A percentile compares a stretch with the other conserved stretches of the same genome.
Conservation (phyloP, 1,140 invertebrate species). For the Dreissena polymorpha region DNA sequence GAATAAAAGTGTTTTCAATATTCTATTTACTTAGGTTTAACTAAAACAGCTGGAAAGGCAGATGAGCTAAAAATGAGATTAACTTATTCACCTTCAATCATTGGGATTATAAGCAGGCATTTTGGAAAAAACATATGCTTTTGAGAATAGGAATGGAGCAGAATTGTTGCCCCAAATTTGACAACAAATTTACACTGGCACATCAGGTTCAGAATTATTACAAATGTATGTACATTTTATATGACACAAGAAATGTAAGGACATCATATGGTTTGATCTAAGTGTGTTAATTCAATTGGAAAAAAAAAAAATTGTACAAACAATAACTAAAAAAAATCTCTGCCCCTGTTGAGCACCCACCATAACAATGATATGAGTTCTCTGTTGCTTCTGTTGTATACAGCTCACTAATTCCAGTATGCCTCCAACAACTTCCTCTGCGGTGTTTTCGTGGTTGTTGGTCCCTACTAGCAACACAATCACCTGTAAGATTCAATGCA, state of each 20-base stretch:
- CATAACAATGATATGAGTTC: slow-evolving; percentile 89
- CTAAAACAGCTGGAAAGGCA: no score
- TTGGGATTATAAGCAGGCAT: no score
- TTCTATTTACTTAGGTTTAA: no score
- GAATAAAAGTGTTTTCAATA: no score
- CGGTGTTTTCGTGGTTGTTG: slow-evolving; percentile 89
- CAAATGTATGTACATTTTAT: background rate
- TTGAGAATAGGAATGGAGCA: no score
- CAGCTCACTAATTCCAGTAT: slow-evolving; percentile 88
- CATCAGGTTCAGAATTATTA: no score
- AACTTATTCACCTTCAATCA: no score
- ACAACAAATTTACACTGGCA: no score
- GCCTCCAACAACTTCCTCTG: slow-evolving; percentile 90
- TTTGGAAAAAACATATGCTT: no score
- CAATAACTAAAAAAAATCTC: background rate
- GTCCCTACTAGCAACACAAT: slow-evolving; percentile 93
- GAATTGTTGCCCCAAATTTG: no score
- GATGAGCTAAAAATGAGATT: no score
- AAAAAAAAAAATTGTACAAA: background rate
- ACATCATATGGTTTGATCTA: background rate
- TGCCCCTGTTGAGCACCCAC: slow-evolving; percentile 82
- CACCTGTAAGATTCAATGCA: slow-evolving; percentile 82
- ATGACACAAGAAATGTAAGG: background rate
- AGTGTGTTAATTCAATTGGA: background rate
- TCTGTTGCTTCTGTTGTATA: slow-evolving; percentile 88